phyloP scores from a whole-genome alignment of 2,888 invertebrate species.

The Scaptomyza reducta region DNA sequence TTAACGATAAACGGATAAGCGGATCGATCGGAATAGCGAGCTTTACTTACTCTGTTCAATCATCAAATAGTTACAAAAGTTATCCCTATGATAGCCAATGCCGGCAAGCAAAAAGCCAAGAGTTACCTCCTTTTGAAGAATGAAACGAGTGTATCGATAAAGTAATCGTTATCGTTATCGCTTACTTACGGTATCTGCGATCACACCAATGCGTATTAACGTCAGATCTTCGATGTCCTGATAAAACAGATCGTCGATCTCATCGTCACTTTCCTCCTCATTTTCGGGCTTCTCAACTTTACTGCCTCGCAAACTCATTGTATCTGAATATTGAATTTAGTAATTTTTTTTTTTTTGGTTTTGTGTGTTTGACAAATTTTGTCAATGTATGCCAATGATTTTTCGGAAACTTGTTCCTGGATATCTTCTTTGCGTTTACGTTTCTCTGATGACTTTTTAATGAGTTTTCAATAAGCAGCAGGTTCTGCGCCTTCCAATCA shows the following conservation, averaged over 20 bases:
- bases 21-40: neutral
- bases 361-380: neutral
- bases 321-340: conserved; percentile 26
- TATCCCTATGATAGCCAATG: conserved; percentile 51
- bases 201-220: conserved; percentile 47
- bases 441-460: conserved; percentile 57
- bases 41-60: conserved; percentile 43
- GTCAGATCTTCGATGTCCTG: conserved; percentile 19
- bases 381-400: neutral
- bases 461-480: conserved; percentile 66
- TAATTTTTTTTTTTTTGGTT: too few relatives aligned
- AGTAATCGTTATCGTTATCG: neutral
- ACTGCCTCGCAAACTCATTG: conserved; percentile 8
- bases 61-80: conserved; percentile 54
- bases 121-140: conserved; percentile 49
- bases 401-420: neutral
- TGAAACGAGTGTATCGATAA: too few relatives aligned
- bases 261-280: neutral
- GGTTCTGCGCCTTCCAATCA: conserved; percentile 1
- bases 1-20: neutral
- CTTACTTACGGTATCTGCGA: conserved; percentile 50
- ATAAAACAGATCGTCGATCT: neutral
- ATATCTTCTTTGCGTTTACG: too few relatives aligned
- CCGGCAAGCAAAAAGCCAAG: conserved; percentile 60
- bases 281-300: neutral